Conservation (phyloP, 2,888 invertebrate genomes). For the Cosmorhoe ocellata region DNA sequence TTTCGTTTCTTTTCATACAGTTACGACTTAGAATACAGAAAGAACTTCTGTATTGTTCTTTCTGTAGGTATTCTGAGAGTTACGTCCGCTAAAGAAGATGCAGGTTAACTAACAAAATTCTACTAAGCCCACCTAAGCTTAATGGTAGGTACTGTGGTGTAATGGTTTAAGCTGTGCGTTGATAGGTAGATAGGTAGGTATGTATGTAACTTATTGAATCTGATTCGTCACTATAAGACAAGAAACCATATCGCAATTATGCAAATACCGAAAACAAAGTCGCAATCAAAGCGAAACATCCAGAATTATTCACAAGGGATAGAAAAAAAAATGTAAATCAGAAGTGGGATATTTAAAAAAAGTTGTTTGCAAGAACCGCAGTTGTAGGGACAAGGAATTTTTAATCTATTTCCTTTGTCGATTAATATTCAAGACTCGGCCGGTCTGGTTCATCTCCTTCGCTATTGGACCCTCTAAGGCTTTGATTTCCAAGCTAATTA, state of each 20-base stretch:
- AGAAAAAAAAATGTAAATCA: constrained; percentile 78
- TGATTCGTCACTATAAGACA: too few relatives aligned
- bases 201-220: too few relatives aligned
- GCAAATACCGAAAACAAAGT: constrained; percentile 35
- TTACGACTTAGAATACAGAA: too few relatives aligned
- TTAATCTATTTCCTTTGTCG: constrained; percentile 82
- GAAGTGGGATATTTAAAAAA: constrained; percentile 70
- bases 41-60: too few relatives aligned
- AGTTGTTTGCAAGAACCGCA: constrained; percentile 78
- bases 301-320: constrained; percentile 79
- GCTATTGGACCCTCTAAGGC: constrained; percentile 70
- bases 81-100: too few relatives aligned
- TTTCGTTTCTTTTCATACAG: too few relatives aligned
- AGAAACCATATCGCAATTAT: background rate
- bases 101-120: too few relatives aligned
- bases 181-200: too few relatives aligned
- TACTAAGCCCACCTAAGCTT: too few relatives aligned
- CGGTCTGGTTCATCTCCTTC: constrained; percentile 83
- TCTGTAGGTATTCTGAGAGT: too few relatives aligned
- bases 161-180: too few relatives aligned
- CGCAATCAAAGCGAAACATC: constrained; percentile 60
- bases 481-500: constrained; percentile 79
- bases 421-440: constrained; percentile 82
- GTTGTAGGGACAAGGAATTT: constrained; percentile 74
- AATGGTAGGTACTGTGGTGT: too few relatives aligned